Base-by-base conservation (phyloP, 2,888 invertebrate genomes). In the Trachelus iudaicus region DNA sequence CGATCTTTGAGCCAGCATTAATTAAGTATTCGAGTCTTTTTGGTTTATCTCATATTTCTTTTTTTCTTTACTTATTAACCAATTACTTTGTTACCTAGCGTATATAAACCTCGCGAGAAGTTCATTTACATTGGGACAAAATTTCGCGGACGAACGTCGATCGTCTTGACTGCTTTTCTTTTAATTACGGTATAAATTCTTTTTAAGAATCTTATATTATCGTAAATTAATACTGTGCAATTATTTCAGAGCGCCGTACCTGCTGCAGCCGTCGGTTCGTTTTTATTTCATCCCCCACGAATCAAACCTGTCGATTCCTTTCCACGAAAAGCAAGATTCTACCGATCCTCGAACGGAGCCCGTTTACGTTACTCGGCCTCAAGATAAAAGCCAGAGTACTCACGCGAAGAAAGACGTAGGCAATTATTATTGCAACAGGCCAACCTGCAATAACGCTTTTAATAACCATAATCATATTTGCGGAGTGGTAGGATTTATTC, bases 81-180 rank as follows among this genome's bases (percentile, higher is more conserved):
- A 56, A 56, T 56, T 56, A 56, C 56, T 56, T 56, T 9, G 0
- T 56, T 56, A 23, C 23, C 56, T 56, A 23, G 56, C 23, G 78
- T 82, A 82, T 77, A 80, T 80, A 83, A 85, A 85, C 83, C 85
- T 85, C 85, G 84, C 84, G 84, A 85, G 84, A 85, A 85, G 83
- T 85, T 85, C 83, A 83, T 85, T 56, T 56, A 9, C 2, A 23
- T 40, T 40, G 40, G 40, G 40, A 56, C 15, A 56, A 23, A 56
- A 56, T 56, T 56, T 56, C 23, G 56, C 56, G 56, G 56, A 56
- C 56, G 9, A 56, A 23, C 56, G 56, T 56, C 56, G 56, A 56
- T 40, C 40, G 15, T 56, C 56, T 9, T 9, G 23, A 56, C 56
- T 56, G 9, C 23, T 56, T 56, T 56, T 56, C 23, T 23, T 23